These are phyloP conservation scores for Sarcophaga rosellei DNA, from an alignment of 2,888 invertebrate species.

Conservation along the genomic window DNA sequence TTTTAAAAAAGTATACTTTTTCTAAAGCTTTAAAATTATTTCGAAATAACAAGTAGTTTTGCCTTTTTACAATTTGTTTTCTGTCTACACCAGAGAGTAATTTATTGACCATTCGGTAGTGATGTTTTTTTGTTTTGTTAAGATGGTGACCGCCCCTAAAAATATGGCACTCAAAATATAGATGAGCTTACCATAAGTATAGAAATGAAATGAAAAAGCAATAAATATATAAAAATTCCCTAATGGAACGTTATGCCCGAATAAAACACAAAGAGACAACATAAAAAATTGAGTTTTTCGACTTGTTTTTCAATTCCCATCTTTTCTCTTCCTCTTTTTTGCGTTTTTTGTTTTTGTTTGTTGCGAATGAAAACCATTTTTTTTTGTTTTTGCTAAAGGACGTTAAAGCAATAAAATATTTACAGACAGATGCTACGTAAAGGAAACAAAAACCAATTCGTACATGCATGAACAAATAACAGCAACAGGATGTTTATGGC, in stretches of 20 bases:
- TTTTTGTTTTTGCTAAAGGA: slow-evolving; percentile 4
- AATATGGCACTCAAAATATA: too few relatives aligned
- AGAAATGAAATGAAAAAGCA: slow-evolving; percentile 10
- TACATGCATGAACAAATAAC: neutral
- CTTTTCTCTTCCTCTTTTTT: too few relatives aligned
- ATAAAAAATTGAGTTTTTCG: slow-evolving; percentile 17
- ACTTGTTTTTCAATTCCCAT: too few relatives aligned
- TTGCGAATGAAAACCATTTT: too few relatives aligned
- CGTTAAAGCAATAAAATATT: slow-evolving; percentile 51
- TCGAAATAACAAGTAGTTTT: too few relatives aligned
- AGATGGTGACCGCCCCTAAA: too few relatives aligned
- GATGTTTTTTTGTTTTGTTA: neutral
- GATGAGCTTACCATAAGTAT: neutral
- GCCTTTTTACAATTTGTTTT: neutral
- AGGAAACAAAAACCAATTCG: neutral
- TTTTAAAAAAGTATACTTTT: too few relatives aligned
- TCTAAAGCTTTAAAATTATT: too few relatives aligned
- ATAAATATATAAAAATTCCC: slow-evolving; percentile 55
- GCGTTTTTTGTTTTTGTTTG: too few relatives aligned
- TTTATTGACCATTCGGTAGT: slow-evolving; percentile 1
- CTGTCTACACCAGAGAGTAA: slow-evolving; percentile 29
- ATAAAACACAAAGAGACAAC: slow-evolving; percentile 37
- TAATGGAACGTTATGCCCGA: slow-evolving; percentile 23
- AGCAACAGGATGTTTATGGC: slow-evolving; percentile 59
- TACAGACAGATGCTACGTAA: slow-evolving; percentile 40